Evolutionary conservation across 1,140 invertebrate genomes (phyloP).

Genomic region (Scaptomyza hsui): DNA sequence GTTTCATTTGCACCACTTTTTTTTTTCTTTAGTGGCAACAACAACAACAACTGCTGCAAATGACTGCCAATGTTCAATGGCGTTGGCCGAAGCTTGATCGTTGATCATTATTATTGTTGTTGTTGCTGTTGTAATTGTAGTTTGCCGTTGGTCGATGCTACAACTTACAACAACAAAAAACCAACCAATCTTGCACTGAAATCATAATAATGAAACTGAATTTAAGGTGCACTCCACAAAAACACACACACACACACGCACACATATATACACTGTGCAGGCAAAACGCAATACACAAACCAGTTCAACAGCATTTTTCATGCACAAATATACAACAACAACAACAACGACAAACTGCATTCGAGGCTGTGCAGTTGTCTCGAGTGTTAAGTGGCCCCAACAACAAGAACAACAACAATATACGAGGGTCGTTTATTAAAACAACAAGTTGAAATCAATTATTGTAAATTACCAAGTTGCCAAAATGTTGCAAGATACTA

Average conservation of each 20-base stretch:
- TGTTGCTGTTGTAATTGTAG: not conserved
- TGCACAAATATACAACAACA: slow-evolving; percentile 38
- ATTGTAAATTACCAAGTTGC: not conserved
- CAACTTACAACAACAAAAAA: slow-evolving; percentile 29
- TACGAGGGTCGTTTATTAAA: slow-evolving; percentile 35
- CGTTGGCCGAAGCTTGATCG: slow-evolving; percentile 54
- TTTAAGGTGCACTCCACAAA: slow-evolving; percentile 70
- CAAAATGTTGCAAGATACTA: slow-evolving; percentile 5
- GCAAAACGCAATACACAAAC: slow-evolving; percentile 48
- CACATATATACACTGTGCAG: slow-evolving; percentile 3
- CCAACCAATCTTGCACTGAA: slow-evolving; percentile 62
- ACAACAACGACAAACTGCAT: slow-evolving; percentile 34
- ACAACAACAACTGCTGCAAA: slow-evolving; percentile 45
- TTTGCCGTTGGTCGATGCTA: slow-evolving; percentile 45
- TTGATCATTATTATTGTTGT: slow-evolving; percentile 11
- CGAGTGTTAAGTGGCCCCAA: slow-evolving; percentile 48
- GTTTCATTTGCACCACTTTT: slow-evolving; percentile 81
- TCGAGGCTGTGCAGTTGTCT: slow-evolving; percentile 7
- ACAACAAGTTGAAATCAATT: slow-evolving; percentile 28
- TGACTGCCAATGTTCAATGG: slow-evolving; percentile 82
- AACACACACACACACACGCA: slow-evolving; percentile 17
- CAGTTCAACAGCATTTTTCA: slow-evolving; percentile 79
- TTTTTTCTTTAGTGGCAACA: slow-evolving; percentile 28
- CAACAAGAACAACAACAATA: slow-evolving; percentile 3
- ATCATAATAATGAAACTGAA: slow-evolving; percentile 81